Base-by-base conservation (phyloP, 2,797 vertebrate genomes). In the Molothrus ater region DNA sequence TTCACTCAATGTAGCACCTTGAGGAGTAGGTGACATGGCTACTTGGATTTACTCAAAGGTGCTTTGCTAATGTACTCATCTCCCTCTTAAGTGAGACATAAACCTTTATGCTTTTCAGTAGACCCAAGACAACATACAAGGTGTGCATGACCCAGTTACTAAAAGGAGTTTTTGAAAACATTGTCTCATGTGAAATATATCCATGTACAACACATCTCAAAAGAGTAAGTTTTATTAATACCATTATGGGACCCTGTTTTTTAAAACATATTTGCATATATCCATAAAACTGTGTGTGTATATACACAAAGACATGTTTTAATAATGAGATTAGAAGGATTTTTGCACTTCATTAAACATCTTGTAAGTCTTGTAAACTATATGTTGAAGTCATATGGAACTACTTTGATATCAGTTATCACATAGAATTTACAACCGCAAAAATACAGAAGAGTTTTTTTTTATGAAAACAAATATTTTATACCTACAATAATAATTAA, bases 81-180 rank as follows among this genome's bases (percentile, higher is more conserved):
- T 71, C 87, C 21, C 13, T 80, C 20, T 74, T 68, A 60, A 68
- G 15, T 17, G 11, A 8, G 19, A 3, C 28, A 32, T 68, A 68
- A 88, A 74, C 9, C 38, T 81, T 56, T 60, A 56, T 38, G 11
- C 10, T 75, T 53, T 74, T 86, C 57, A 21, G 48, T 60, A 45
- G n/a, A 86, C 31, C 7, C 20, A 83, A 51, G n/a, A 51, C 36
- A 70, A 40, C 3, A 17, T 16, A 7, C 6, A 78, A 71, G 36
- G 36, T 10, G 7, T 45, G 11, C 32, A 34, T 2, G 5, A 64
- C 21, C 1, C 1, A 0, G 5, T 43, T 75, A 29, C 29, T 60
- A 22, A 51, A 48, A 40, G 7, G 4, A 73, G 10, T 26, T 80
- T 80, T 36, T 60, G 13, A 60, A 80, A 64, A 24, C 13, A 29